A percentile compares a stretch with the other conserved stretches of the same genome.
These are phyloP conservation scores for Alethe castanea DNA, from an alignment of 2,113 vertebrate species.

Conservation along the genomic window DNA sequence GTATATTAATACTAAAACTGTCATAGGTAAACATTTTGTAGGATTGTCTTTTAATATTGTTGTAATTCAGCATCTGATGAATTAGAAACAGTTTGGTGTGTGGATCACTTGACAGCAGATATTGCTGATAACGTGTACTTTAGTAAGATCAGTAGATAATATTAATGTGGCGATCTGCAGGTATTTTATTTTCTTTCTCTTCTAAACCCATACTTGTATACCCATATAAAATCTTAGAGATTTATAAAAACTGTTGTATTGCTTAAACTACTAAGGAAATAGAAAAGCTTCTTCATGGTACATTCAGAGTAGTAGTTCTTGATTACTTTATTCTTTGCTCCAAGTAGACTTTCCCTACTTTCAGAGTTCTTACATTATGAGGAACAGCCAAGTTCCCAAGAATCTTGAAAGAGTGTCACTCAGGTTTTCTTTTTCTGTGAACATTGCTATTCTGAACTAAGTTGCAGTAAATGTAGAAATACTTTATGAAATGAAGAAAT, in stretches of 20 bases:
- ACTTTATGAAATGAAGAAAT: not conserved
- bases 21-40: not conserved
- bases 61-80: not conserved
- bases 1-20: not conserved
- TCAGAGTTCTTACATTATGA: fast-evolving
- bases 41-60: not conserved
- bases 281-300: not conserved
- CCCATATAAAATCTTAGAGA: not conserved
- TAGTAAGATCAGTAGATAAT: not conserved
- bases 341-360: not conserved
- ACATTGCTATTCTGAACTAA: not conserved
- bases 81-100: not conserved
- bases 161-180: not conserved
- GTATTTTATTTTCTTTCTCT: not conserved
- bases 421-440: not conserved
- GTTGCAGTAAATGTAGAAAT: not conserved
- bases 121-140: not conserved
- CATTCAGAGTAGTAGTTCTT: not conserved
- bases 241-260: not conserved
- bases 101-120: not conserved
- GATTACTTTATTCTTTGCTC: not conserved
- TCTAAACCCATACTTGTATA: not conserved
- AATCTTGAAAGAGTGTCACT: not conserved
- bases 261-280: not conserved
- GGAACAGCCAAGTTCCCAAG: not conserved